Percentiles rank a stretch among this genome's conserved stretches.
Conservation (phyloP, 1,140 invertebrate species). For the Caenorhabditis brenneri region DNA sequence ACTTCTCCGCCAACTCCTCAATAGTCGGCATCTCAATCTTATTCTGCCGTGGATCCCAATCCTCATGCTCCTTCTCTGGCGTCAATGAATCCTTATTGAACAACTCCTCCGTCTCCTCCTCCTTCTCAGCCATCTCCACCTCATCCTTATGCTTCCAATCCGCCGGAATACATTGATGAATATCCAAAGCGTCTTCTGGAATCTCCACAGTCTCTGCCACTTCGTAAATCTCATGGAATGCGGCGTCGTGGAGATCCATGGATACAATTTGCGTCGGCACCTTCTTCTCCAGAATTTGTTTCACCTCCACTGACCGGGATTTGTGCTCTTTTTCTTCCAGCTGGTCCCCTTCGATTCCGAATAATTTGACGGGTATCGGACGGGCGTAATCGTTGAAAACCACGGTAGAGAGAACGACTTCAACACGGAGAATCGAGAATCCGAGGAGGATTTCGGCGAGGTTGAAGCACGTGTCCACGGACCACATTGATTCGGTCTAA, state of each 20-base stretch:
- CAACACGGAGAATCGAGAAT: neutral
- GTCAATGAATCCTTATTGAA: neutral
- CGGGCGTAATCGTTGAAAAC: conserved; percentile 8
- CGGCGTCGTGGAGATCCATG: neutral
- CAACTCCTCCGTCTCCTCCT: neutral
- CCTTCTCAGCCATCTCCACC: neutral
- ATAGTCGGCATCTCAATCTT: neutral
- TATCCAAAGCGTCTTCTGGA: neutral
- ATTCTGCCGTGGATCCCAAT: conserved; percentile 1
- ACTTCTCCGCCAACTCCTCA: neutral
- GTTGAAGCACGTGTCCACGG: neutral
- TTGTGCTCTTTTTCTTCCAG: neutral
- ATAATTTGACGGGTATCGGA: neutral
- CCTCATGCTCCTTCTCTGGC: neutral
- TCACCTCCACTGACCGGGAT: neutral
- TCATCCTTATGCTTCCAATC: neutral
- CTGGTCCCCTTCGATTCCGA: neutral
- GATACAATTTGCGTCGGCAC: neutral
- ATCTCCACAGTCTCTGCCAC: neutral
- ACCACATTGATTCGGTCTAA: neutral
- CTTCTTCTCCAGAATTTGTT: neutral
- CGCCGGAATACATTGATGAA: neutral
- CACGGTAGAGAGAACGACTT: neutral
- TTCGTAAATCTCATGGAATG: neutral
- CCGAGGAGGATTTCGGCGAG: neutral